Evolutionary conservation across 2,113 vertebrate genomes (phyloP).

Genomic region (Brachyhypopomus gauderio): DNA sequence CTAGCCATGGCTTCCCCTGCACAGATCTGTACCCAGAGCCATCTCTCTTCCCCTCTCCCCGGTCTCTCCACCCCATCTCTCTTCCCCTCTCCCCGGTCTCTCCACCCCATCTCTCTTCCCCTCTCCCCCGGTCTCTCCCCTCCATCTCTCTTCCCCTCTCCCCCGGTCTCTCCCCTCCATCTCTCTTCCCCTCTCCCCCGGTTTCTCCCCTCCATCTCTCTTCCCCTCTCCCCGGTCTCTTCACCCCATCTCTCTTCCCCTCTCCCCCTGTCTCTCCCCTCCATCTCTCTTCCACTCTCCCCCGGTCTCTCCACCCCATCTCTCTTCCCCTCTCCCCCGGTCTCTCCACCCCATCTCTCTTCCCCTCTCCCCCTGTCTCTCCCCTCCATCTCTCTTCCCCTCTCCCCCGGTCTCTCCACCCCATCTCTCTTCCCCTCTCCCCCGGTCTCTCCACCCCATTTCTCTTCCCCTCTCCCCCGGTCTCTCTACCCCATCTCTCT

Average conservation of each 20-base stretch:
- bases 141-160: no score
- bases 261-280: conserved; percentile 1
- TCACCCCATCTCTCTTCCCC: not conserved
- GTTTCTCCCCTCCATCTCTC: no score
- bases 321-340: no score
- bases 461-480: no score
- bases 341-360: no score
- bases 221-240: not conserved
- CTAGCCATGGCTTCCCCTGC: not conserved
- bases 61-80: not conserved
- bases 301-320: conserved; percentile 1
- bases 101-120: not conserved
- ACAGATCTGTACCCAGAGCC: not conserved
- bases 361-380: no score
- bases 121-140: not conserved
- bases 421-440: no score
- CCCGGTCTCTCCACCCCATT: no score
- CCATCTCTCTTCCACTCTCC: not conserved
- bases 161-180: no score
- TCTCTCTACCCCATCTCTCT: no score
- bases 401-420: conserved; percentile 1
- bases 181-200: no score
- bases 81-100: not conserved
- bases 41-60: not conserved
- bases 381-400: not conserved